phyloP scores from a whole-genome alignment of 2,797 vertebrate genomes.

The Acridotheres tristis region DNA sequence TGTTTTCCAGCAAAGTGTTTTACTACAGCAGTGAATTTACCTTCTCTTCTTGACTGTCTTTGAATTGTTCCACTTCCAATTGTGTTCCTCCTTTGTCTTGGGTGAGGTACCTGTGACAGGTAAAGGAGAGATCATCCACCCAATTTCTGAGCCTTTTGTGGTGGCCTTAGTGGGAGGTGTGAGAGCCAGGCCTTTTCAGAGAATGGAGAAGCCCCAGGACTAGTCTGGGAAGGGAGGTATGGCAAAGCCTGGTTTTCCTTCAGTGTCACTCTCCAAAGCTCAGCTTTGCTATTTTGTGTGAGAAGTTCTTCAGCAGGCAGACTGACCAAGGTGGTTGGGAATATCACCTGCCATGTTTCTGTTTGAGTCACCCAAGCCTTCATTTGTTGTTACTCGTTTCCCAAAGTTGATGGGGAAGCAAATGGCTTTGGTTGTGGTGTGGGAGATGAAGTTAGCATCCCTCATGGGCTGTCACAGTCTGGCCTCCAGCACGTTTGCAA shows the following conservation, averaged over 20 bases:
- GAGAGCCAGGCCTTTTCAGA: background rate
- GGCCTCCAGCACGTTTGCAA: background rate
- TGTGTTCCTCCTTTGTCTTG: fast-evolving
- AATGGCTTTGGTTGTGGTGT: background rate
- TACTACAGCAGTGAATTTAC: background rate
- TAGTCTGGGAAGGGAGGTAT: background rate
- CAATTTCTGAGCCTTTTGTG: background rate
- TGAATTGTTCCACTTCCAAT: background rate
- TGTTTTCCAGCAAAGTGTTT: background rate
- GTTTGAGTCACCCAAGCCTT: background rate
- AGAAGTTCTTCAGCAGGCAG: background rate
- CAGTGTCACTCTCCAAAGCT: background rate
- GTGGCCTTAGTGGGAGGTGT: background rate
- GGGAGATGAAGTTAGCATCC: background rate
- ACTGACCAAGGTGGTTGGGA: background rate
- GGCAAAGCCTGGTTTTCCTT: background rate
- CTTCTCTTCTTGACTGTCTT: background rate
- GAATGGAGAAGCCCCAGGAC: background rate
- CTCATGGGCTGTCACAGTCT: background rate
- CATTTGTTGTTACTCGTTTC: background rate
- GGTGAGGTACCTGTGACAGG: background rate
- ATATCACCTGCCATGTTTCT: background rate
- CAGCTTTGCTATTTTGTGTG: fast-evolving
- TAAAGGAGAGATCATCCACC: background rate
- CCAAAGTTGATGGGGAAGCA: background rate